These are phyloP conservation scores for Coelinius sp. DNA, from an alignment of 2,888 invertebrate genomes.

Conservation along the genomic window DNA sequence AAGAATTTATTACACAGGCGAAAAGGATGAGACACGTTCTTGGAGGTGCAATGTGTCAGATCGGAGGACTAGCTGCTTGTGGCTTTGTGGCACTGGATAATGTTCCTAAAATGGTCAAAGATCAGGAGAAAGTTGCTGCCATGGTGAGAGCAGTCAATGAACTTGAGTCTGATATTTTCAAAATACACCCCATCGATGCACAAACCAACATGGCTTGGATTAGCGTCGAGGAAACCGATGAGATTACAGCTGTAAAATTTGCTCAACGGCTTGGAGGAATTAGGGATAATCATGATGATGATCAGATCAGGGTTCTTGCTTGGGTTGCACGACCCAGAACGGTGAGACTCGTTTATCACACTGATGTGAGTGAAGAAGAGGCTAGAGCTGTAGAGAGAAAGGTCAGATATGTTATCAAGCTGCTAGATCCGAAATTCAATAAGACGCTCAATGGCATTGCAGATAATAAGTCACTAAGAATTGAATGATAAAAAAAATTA, in stretches of 20 bases:
- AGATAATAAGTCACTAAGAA: no score
- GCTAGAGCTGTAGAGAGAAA: conserved; percentile 80
- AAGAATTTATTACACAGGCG: conserved; percentile 81
- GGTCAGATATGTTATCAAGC: conserved; percentile 78
- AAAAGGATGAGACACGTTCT: conserved; percentile 86
- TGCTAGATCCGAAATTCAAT: conserved; percentile 70
- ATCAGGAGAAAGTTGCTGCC: conserved; percentile 80
- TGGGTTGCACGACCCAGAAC: conserved; percentile 75
- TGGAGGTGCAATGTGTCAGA: conserved; percentile 96
- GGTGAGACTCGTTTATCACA: conserved; percentile 80
- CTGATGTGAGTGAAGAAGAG: conserved; percentile 79
- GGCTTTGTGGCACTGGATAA: conserved; percentile 88
- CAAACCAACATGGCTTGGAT: conserved; percentile 86
- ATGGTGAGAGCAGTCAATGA: conserved; percentile 80
- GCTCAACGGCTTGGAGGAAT: conserved; percentile 72
- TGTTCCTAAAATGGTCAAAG: conserved; percentile 79
- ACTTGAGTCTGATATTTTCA: conserved; percentile 75
- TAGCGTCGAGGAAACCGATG: conserved; percentile 63
- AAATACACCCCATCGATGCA: conserved; percentile 75
- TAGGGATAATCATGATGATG: conserved; percentile 71
- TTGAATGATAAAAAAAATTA: not conserved
- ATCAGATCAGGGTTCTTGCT: conserved; percentile 74
- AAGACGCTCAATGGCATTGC: not conserved
- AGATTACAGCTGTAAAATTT: conserved; percentile 72
- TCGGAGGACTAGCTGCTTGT: conserved; percentile 91